These are phyloP conservation scores for Neodiprion fabricii DNA, from an alignment of 1,140 invertebrate species.

Conservation along the genomic window DNA sequence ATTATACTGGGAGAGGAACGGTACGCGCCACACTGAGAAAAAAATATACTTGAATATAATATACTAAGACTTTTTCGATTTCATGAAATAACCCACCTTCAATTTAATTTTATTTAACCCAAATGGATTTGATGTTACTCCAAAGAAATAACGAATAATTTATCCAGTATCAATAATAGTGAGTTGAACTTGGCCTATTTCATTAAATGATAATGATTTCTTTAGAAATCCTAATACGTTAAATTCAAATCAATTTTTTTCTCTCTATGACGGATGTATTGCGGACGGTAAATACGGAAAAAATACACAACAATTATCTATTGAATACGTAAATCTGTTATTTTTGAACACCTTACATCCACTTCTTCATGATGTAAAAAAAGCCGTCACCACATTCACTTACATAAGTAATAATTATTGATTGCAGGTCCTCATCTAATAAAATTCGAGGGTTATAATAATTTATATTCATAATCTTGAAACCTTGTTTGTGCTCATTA, in stretches of 20 bases:
- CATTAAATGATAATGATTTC: not conserved
- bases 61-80: not conserved
- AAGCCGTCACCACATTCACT: slow-evolving; percentile 2
- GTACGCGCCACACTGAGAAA: not conserved
- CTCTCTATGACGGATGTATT: too few relatives aligned
- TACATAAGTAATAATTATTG: not conserved
- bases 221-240: not conserved
- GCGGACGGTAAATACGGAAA: not conserved
- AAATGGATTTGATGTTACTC: not conserved
- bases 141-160: not conserved
- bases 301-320: not conserved
- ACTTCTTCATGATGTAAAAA: not conserved
- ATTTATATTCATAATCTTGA: not conserved
- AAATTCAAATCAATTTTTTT: not conserved
- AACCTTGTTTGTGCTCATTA: not conserved
- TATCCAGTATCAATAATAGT: not conserved
- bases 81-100: not conserved
- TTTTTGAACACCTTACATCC: too few relatives aligned
- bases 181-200: not conserved
- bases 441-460: not conserved
- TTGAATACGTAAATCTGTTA: not conserved
- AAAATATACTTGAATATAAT: not conserved
- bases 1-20: not conserved
- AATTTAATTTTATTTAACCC: not conserved
- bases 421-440: not conserved